Percentiles rank a stretch among this genome's conserved stretches.
Conservation (phyloP, 2,888 invertebrate genomes). For the Standfussiana lucernea region DNA sequence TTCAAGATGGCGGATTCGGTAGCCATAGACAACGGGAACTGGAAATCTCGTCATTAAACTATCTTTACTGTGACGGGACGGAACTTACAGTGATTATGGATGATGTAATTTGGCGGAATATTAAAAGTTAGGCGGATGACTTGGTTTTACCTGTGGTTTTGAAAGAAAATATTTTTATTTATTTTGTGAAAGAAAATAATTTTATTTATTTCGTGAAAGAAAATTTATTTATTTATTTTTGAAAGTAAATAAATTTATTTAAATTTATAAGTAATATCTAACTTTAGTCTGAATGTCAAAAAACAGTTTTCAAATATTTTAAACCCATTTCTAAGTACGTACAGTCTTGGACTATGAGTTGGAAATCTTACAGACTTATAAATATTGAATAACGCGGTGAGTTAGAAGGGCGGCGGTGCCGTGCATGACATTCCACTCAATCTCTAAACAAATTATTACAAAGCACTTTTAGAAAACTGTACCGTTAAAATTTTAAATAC, state of each 20-base stretch:
- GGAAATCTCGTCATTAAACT: constrained; percentile 68
- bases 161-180: too few species aligned
- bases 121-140: constrained; percentile 21
- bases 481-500: not conserved
- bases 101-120: constrained; percentile 54
- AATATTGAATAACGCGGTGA: not conserved
- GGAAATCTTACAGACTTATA: not conserved
- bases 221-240: too few species aligned
- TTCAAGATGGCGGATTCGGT: constrained; percentile 66
- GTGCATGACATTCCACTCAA: not conserved
- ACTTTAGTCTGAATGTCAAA: not conserved
- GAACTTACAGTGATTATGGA: constrained; percentile 56
- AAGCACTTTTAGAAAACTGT: not conserved
- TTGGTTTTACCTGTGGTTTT: constrained; percentile 22
- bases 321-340: not conserved
- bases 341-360: not conserved
- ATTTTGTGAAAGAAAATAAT: too few species aligned
- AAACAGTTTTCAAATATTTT: not conserved
- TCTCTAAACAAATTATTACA: not conserved
- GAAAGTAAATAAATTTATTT: too few species aligned
- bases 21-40: constrained; percentile 65
- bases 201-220: too few species aligned
- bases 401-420: too few species aligned
- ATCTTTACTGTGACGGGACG: constrained; percentile 65
- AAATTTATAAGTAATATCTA: not conserved